Base-by-base conservation (phyloP, 2,113 vertebrate species). In the Isurus oxyrinchus region DNA sequence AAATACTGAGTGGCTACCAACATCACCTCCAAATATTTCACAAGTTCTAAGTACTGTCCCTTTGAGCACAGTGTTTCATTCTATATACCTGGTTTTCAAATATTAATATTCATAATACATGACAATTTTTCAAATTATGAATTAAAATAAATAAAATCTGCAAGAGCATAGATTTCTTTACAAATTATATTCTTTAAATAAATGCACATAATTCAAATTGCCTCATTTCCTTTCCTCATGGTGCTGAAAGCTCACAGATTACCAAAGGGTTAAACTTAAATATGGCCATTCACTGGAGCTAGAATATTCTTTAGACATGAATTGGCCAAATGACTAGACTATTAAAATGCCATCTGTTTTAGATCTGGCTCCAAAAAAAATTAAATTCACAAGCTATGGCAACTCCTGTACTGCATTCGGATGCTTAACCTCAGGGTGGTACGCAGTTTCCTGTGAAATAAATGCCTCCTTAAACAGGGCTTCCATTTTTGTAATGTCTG, bases 301-400 rank as follows among this genome's bases (percentile, higher is more conserved):
- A 40, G 59, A 40, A 94, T 94, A 63, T 94, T 94, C 90, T 94
- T 94, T n/a, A 66, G 90, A n/a, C 8, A 8, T 44, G 40, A 21
- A 21, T 44, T 49, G 81, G 40, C 81, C 81, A 94, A 63, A 63
- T 94, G 59, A 94, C 57, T 63, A 94, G 59, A 66, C 21, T n/a
- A 94, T 94, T 63, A 63, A 94, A 94, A 6, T 94, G 59, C 90
- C 90, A 94, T 94, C 90, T 94, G 90, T 66, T 94, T 94, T 40
- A 94, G 27, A 94, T 94, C 16, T 40, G 19, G 2, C 61, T 66
- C 59, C 90, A 63, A 63, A 94, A 94, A 49, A 94, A 40, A 40
- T 66, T 40, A 40, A 94, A 40, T 66, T 63, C 59, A 63, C 19
- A 63, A 94, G 90, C 59, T 63, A 1, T 40, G 90, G n/a, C 7